Base-by-base conservation (phyloP, 2,797 vertebrate species). In the Acrocephalus scirpaceus region DNA sequence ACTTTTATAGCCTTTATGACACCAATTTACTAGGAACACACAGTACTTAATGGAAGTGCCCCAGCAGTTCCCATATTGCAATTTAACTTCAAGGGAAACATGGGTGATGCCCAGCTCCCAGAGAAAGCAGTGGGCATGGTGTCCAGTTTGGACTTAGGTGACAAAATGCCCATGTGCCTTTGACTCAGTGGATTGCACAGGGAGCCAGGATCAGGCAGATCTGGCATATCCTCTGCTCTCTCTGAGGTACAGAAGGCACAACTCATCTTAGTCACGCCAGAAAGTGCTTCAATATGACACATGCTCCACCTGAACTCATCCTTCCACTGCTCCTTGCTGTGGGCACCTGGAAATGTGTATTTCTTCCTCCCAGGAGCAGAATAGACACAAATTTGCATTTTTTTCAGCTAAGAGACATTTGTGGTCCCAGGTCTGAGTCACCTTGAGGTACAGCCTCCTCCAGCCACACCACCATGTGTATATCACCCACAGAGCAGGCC, bases 381-480 rank as follows among this genome's bases (percentile, higher is more conserved):
- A 90, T 7, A 87, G 15, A 53, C 32, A 42, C 7, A 26, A 23
- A 54, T 67, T 32, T 56, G 5, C 19, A 7, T 12, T 57, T 78
- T 90, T 89, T 73, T n/a, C 20, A 72, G 22, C 36, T 25, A 44
- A 67, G 58, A 82, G 77, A 54, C 19, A 1, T 47, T 10, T 48
- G 29, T 51, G 27, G 21, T 53, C 16, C 44, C 19, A 69, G 19
- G 44, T 7, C 8, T 22, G 88, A 69, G 30, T 17, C 23, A 56
- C 29, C 19, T 7, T 0, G 76, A 29, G 5, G 3, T 14, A 34
- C 1, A 6, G 5, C 18, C 32, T 70, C 18, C 70, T 75, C 44
- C 36, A 89, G 27, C 12, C 36, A 13, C 17, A 50, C 5, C 38
- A 26, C 1, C 21, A 17, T 0, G 0, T 30, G 16, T 26, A 4